Evolutionary conservation across 2,888 invertebrate genomes (phyloP), one percentile per base, ranked within the genome.

Genomic region (Agonopterix alstromeriana): DNA sequence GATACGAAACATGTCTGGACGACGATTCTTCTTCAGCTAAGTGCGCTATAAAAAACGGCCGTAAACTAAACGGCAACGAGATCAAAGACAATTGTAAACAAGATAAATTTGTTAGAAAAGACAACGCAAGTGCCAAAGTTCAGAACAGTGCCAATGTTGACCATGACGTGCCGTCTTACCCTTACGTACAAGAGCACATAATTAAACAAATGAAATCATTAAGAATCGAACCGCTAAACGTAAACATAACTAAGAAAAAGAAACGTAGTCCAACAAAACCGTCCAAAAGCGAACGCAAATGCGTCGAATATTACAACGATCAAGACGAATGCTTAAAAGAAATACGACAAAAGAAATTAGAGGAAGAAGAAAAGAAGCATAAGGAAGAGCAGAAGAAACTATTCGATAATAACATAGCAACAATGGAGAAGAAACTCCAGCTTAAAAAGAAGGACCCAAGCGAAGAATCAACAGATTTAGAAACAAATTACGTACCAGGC

Each of bases 251-350:
- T 52, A 85, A 79, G 56, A 76, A 71, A 53, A 81, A 72, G 48
- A 83, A 80, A 60, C 70, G 73, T 54, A 86, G 84, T 63, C 86
- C 86, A 10, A 79, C 77, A 0, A 86, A 84, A 54, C 77, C 82
- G 68, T 78, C 82, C 69, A 86, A 82, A 53, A 70, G 59, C 42
- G 79, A 80, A 42, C 74, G 75, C 45, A 68, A 75, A 60, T 84
- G 82, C 56, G 82, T 90, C 35, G 92, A 92, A 69, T 92, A 92
- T 58, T 92, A 92, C 70, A 92, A 92, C 70, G 92, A 91, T 56
- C 91, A 91, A 70, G 91, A 90, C 46, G 91, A 92, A 57, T 91
- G 91, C 57, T 73, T 92, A 45, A 90, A 91, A 65, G 90, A 90
- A 56, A 86, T 85, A 55, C 67, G 79, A 35, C 70, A 76, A 52